Base-by-base conservation (phyloP, 2,888 invertebrate species). In the Parnassius glacialis region DNA sequence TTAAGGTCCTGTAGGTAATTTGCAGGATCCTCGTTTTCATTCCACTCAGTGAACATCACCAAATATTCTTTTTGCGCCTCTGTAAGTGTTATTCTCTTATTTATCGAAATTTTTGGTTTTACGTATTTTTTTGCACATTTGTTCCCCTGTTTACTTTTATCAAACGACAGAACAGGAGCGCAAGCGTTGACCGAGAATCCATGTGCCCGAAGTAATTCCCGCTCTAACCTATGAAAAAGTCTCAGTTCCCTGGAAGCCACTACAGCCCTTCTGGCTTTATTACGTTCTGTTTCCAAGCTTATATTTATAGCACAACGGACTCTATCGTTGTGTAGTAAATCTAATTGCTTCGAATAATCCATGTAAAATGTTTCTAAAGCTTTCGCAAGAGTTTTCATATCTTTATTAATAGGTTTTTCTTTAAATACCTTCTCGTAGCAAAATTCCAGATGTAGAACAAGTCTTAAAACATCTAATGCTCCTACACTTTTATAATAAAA, bases 381-480 rank as follows among this genome's bases (percentile, higher is more conserved):
- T 70, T 87, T 92, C 79, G 94, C 93, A 86, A 94, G 92, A 9
- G 90, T 81, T 57, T 85, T 78, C 60, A 93, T 87, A 55, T 90
- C 90, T 64, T 93, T 81, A 71, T 93, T 93, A 7, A 92, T 90
- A 50, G 94, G 93, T 72, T 93, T 94, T 11, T 93, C 91, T 1
- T 84, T 90, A 41, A 93, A 85, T 51, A 94, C 84, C 53, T 89
- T 91, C 77, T 94, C 94, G 74, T 93, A 95, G 43, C 94, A 92
- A 74, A 94, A 94, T 74, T 94, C 93, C 60, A 95, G 88, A 74
- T 93, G 93, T 9, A 93, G 84, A 65, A 88, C 82, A 47, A 94
- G 78, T 74, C 93, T 92, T 25, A 94, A 80, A 44, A 93, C 92
- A 10, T 93, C 92, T 45, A 89, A 85, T 11, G 93, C 88, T 59